A percentile compares a stretch with the other conserved stretches of the same genome.
Evolutionary conservation across 2,113 vertebrate species (phyloP).

Genomic region (Zosterops hypoxanthus): DNA sequence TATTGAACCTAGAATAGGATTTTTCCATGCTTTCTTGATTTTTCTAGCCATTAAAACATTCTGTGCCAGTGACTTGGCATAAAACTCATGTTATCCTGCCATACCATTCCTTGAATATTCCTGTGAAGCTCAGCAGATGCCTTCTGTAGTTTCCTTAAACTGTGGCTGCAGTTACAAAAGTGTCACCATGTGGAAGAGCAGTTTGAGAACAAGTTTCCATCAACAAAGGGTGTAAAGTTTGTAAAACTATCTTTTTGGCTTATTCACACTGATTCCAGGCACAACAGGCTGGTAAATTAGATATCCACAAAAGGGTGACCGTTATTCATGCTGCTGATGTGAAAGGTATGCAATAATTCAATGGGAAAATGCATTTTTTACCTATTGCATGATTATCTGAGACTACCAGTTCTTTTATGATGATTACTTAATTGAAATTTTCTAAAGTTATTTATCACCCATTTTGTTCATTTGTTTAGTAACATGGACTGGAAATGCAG

Average conservation of each 20-base stretch:
- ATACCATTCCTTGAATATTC: neutral
- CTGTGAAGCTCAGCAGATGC: neutral
- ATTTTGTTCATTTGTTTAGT: neutral
- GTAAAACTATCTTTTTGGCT: neutral
- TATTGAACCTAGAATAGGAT: neutral
- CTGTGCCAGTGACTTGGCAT: neutral
- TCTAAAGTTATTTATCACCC: neutral
- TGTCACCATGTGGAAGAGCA: neutral
- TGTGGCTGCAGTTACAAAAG: neutral
- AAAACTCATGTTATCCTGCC: neutral
- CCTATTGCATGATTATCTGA: neutral
- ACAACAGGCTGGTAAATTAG: neutral
- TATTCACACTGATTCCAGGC: neutral
- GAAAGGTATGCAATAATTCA: neutral
- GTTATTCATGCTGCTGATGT: neutral
- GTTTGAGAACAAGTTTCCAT: neutral
- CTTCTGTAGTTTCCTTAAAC: neutral
- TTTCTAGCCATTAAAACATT: neutral
- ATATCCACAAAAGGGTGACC: neutral
- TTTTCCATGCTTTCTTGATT: constrained; percentile 1
- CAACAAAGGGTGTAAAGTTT: neutral
- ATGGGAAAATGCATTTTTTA: neutral
- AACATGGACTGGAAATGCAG: neutral
- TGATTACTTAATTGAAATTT: neutral
- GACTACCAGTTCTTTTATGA: neutral